Evolutionary conservation across 2,888 invertebrate species (phyloP).

Genomic region (Synanthedon vespiformis): DNA sequence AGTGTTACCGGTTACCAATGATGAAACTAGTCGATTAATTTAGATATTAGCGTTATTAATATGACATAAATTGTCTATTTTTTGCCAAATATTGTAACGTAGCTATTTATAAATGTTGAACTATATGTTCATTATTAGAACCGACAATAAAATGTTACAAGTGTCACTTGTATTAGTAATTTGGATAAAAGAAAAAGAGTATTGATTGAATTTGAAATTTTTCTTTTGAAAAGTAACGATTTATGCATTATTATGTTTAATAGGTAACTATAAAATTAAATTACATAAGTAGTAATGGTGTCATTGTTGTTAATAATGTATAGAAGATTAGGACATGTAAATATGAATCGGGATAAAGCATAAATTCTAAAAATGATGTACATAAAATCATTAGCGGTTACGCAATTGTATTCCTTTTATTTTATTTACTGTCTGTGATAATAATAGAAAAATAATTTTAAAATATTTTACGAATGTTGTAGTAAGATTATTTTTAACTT

Average conservation of each 20-base stretch:
- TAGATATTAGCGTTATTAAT: constrained; percentile 3
- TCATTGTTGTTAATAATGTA: too few species aligned
- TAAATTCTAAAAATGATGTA: constrained; percentile 64
- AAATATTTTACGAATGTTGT: constrained; percentile 1
- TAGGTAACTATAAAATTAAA: too few species aligned
- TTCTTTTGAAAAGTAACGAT: neutral
- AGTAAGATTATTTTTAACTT: neutral
- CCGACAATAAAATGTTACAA: constrained; percentile 20
- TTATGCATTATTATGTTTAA: too few species aligned
- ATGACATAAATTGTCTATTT: constrained; percentile 6
- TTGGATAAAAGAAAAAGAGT: constrained; percentile 1
- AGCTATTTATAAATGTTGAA: constrained; percentile 19
- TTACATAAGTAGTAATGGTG: too few species aligned
- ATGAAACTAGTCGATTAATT: constrained; percentile 18
- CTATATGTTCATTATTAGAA: constrained; percentile 30
- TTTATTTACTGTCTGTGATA: constrained; percentile 51
- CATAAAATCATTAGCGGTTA: constrained; percentile 27
- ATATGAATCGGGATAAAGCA: constrained; percentile 53
- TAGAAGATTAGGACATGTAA: neutral
- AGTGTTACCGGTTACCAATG: constrained; percentile 4
- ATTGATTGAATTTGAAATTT: too few species aligned
- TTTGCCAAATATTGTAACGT: constrained; percentile 5
- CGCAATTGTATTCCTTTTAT: constrained; percentile 11
- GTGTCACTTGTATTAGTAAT: constrained; percentile 6
- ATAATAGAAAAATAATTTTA: constrained; percentile 5